Conservation (phyloP, 2,113 vertebrate genomes). For the Leptobrachium ailaonicum region DNA sequence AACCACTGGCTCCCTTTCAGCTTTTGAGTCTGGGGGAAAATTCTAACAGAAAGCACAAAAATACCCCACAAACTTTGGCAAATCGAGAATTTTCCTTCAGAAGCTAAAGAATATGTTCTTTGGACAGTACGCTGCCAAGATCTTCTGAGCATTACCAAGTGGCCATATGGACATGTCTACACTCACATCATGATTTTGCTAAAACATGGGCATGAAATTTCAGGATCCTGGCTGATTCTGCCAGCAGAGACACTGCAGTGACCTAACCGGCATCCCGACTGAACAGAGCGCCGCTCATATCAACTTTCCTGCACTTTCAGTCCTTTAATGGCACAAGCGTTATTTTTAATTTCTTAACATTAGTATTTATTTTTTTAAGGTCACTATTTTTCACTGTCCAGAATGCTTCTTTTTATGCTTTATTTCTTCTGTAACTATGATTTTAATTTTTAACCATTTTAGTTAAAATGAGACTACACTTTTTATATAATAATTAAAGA, state of each 20-base stretch:
- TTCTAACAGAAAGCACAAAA: not conserved
- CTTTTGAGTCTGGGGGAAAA: not conserved
- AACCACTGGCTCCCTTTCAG: not conserved
- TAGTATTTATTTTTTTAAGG: conserved; percentile 56
- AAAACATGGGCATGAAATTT: not conserved
- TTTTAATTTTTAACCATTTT: conserved; percentile 60
- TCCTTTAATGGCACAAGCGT: conserved; percentile 52
- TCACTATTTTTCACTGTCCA: conserved; percentile 53
- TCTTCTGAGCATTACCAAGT: not conserved
- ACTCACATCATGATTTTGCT: not conserved
- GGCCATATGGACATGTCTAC: not conserved
- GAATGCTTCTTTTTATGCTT: conserved; percentile 50
- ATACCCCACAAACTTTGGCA: not conserved
- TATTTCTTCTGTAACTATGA: conserved; percentile 56
- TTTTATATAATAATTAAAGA: conserved; percentile 47
- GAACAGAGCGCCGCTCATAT: not conserved
- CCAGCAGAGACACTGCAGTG: not conserved
- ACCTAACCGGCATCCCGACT: not conserved
- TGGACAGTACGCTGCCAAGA: not conserved
- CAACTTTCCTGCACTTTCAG: conserved; percentile 66
- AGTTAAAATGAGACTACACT: conserved; percentile 12
- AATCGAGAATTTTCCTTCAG: not conserved
- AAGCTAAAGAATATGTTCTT: not conserved
- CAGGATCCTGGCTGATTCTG: not conserved
- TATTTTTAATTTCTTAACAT: conserved; percentile 44